phyloP scores from a whole-genome alignment of 2,888 invertebrate species.

The Rhagonycha lutea region DNA sequence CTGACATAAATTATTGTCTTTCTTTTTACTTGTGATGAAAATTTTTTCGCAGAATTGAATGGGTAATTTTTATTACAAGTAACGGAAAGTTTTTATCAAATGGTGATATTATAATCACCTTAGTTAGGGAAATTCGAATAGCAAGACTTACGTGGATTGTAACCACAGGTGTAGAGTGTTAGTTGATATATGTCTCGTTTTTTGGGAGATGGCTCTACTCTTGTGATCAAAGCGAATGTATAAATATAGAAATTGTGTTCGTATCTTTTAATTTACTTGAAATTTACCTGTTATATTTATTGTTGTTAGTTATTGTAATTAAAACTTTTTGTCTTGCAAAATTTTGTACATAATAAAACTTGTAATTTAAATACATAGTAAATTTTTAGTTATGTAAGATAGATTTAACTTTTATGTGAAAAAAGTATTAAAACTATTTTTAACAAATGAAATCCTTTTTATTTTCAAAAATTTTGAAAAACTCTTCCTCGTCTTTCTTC shows the following conservation, averaged over 20 bases:
- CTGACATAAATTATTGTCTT: slow-evolving; percentile 24
- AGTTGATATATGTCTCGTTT: background rate
- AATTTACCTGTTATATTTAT: slow-evolving; percentile 36
- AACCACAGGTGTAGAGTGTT: background rate
- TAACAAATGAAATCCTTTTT: background rate
- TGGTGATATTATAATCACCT: slow-evolving; percentile 35
- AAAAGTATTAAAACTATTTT: slow-evolving; percentile 4
- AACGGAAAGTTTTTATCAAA: slow-evolving; percentile 29
- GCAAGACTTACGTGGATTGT: slow-evolving; percentile 26
- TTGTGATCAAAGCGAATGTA: background rate
- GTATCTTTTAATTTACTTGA: slow-evolving; percentile 31
- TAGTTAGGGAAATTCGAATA: slow-evolving; percentile 27
- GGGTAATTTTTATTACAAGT: slow-evolving; percentile 31
- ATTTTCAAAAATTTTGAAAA: background rate
- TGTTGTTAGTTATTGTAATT: slow-evolving; percentile 34
- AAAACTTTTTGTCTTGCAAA: slow-evolving; percentile 13
- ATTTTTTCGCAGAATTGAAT: slow-evolving; percentile 11
- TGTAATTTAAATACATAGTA: background rate
- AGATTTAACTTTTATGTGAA: slow-evolving; percentile 2
- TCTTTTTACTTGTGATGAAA: slow-evolving; percentile 34
- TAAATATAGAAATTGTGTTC: slow-evolving; percentile 33
- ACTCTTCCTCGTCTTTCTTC: background rate
- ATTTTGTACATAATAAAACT: slow-evolving; percentile 10
- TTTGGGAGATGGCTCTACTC: background rate
- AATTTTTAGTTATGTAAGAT: background rate